Evolutionary conservation across 2,888 invertebrate species (phyloP).

Genomic region (Heteromyza rotundicornis): DNA sequence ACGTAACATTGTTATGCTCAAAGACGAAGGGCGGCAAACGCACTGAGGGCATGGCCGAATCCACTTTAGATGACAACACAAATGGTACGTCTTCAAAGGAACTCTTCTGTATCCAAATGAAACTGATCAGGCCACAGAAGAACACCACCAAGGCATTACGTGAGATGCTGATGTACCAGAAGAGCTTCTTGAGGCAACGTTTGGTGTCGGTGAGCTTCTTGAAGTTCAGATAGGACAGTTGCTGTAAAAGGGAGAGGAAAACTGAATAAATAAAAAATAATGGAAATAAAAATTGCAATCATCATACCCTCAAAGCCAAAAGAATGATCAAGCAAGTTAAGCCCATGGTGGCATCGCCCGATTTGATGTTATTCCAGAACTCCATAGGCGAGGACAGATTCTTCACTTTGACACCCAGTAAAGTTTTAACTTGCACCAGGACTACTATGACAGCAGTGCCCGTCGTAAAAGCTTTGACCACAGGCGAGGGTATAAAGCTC

Average conservation of each 20-base stretch:
- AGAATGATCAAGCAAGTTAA: slow-evolving; percentile 70
- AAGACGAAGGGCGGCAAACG: slow-evolving; percentile 73
- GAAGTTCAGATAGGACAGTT: slow-evolving; percentile 47
- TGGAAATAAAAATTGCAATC: neutral
- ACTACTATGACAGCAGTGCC: slow-evolving; percentile 82
- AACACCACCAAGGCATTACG: slow-evolving; percentile 81
- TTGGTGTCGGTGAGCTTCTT: slow-evolving; percentile 37
- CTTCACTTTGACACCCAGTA: slow-evolving; percentile 72
- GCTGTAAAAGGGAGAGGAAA: slow-evolving; percentile 27
- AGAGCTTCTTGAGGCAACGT: slow-evolving; percentile 63
- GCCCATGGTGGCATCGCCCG: slow-evolving; percentile 72
- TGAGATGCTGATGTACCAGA: slow-evolving; percentile 79
- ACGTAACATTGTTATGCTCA: slow-evolving; percentile 65
- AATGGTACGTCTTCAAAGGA: slow-evolving; percentile 67
- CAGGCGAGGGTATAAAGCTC: slow-evolving; percentile 82
- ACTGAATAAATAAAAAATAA: neutral
- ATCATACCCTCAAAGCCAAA: slow-evolving; percentile 71
- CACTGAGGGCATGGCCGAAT: slow-evolving; percentile 74
- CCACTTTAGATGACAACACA: slow-evolving; percentile 69
- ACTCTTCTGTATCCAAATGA: slow-evolving; percentile 54
- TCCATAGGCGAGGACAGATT: slow-evolving; percentile 51
- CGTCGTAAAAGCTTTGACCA: slow-evolving; percentile 84
- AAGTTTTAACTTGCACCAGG: slow-evolving; percentile 75
- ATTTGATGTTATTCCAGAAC: slow-evolving; percentile 65
- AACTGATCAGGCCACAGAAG: slow-evolving; percentile 69